Evolutionary conservation across 2,888 invertebrate species (phyloP).

Genomic region (Argyra leucocephala): DNA sequence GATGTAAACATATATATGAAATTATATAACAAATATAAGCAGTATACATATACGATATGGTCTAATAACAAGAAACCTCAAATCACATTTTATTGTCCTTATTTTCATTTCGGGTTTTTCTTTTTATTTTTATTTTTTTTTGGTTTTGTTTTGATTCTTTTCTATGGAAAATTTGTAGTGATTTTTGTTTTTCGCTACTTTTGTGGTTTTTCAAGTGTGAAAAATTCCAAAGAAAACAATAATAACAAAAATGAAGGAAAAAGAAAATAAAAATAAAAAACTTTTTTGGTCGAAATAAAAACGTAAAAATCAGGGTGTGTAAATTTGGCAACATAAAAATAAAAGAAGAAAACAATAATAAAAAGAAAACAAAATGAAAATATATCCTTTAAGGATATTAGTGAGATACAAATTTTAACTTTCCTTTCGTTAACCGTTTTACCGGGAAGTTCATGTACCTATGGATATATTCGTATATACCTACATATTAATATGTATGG

Average conservation of each 20-base stretch:
- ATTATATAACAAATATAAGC: too few relatives aligned
- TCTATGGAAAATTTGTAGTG: not conserved
- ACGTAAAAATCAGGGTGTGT: not conserved
- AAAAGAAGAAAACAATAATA: not conserved
- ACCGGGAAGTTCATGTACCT: too few relatives aligned
- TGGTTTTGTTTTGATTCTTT: not conserved
- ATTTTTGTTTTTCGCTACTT: conserved; percentile 2
- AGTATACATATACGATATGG: too few relatives aligned
- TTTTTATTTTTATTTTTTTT: not conserved
- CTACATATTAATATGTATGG: not conserved
- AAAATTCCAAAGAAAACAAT: not conserved
- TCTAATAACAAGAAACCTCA: not conserved
- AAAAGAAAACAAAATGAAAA: not conserved
- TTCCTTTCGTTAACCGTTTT: too few relatives aligned
- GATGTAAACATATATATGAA: too few relatives aligned
- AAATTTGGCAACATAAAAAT: not conserved
- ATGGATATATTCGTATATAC: too few relatives aligned
- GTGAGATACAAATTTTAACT: not conserved
- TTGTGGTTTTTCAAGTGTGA: conserved; percentile 1
- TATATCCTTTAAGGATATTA: not conserved
- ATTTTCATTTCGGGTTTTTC: not conserved
- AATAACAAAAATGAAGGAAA: not conserved
- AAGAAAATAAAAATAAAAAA: too few relatives aligned
- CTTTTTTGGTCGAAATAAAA: too few relatives aligned
- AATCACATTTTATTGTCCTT: conserved; percentile 3